Evolutionary conservation across 2,113 vertebrate species (phyloP).

Genomic region (Cyphomyrus plagiostoma): DNA sequence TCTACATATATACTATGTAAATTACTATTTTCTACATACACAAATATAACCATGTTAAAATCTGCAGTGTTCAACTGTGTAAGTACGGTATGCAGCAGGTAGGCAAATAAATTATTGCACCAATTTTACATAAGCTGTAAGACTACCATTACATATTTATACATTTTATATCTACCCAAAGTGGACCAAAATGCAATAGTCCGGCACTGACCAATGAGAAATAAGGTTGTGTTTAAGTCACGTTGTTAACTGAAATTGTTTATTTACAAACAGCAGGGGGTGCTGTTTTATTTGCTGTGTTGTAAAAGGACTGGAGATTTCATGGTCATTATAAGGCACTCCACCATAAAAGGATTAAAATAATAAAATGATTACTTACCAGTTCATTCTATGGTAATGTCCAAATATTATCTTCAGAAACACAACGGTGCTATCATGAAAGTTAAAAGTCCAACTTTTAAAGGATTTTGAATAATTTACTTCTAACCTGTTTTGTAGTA

Average conservation of each 20-base stretch:
- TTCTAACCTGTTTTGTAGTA: neutral
- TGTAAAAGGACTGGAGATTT: slow-evolving; percentile 14
- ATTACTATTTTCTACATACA: neutral
- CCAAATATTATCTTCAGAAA: slow-evolving; percentile 28
- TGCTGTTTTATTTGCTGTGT: slow-evolving; percentile 27
- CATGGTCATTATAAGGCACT: neutral
- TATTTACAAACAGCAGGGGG: slow-evolving; percentile 29
- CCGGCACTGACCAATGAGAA: neutral
- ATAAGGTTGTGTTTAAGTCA: neutral
- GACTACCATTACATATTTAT: neutral
- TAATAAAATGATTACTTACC: slow-evolving; percentile 40
- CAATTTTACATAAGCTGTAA: neutral
- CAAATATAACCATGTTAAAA: neutral
- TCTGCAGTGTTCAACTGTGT: neutral
- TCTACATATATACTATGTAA: neutral
- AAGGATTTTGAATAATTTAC: slow-evolving; percentile 14
- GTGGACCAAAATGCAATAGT: neutral
- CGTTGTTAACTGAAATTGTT: slow-evolving; percentile 9
- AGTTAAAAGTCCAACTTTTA: slow-evolving; percentile 34
- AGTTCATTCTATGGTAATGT: slow-evolving; percentile 35
- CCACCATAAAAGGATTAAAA: neutral
- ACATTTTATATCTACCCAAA: neutral
- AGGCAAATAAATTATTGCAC: neutral
- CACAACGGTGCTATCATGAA: neutral
- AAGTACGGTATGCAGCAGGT: neutral